These are phyloP conservation scores for Berghia stephanieae DNA, from an alignment of 1,140 invertebrate species.

Conservation along the genomic window DNA sequence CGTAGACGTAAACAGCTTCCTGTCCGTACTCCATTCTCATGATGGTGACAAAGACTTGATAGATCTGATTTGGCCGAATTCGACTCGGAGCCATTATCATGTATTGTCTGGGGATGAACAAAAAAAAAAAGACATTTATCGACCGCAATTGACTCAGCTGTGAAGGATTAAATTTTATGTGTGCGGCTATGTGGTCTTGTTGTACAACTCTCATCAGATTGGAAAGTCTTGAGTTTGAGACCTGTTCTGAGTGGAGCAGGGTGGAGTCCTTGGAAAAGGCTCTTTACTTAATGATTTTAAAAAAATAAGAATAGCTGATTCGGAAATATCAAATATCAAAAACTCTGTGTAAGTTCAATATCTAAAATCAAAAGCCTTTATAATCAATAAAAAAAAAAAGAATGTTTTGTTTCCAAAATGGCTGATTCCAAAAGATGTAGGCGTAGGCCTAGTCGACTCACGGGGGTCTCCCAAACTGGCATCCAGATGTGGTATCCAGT, in stretches of 20 bases:
- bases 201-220: not conserved
- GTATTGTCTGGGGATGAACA: conserved; percentile 49
- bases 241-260: no score
- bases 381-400: not conserved
- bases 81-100: conserved; percentile 56
- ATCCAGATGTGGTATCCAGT: conserved; percentile 33
- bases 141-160: not conserved
- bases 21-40: conserved; percentile 54
- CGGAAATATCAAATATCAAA: not conserved
- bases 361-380: not conserved
- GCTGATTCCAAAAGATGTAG: not conserved
- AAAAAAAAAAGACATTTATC: not conserved
- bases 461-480: conserved; percentile 35
- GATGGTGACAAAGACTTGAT: conserved; percentile 57
- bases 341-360: not conserved
- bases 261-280: no score
- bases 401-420: not conserved
- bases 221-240: not conserved
- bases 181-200: not conserved
- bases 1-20: conserved; percentile 45
- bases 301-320: not conserved
- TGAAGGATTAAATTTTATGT: not conserved
- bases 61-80: conserved; percentile 57
- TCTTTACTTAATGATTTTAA: no score
- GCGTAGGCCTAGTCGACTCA: conserved; percentile 25